Evolutionary conservation across 2,113 vertebrate species (phyloP), one percentile per base, ranked within the genome.

Genomic region (Pagrus major): DNA sequence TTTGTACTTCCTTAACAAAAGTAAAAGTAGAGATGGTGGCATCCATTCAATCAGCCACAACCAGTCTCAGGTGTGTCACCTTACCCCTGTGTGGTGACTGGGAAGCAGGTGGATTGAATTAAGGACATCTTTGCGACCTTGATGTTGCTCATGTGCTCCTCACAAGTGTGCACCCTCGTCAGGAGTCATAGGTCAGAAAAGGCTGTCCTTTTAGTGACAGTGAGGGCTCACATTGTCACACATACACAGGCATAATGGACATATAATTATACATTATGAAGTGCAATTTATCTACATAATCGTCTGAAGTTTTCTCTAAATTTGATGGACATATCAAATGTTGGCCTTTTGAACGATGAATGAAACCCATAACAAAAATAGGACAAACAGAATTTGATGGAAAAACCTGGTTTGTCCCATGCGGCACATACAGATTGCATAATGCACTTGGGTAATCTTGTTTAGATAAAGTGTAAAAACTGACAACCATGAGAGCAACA

Each of bases 381-480:
- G 68, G 61, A 44, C 59, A 63, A 83, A 71, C 61, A 23, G 64
- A 39, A 51, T 59, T 51, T 49, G 6, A 71, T 61, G 10, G 60
- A 25, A 29, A 60, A 77, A n/a, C 31, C 14, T 16, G 37, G 10
- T 65, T 61, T 51, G 64, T 83, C 80, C 72, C 74, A 87, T 79
- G 56, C n/a, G 15, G 69, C 47, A 47, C 61, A 70, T 51, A 12
- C 8, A 21, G 35, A 66, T 87, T 88, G 70, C 72, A 16, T 86
- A 85, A 84, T 80, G 51, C 84, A 76, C 76, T 41, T 16, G 84
- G 80, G 86, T 29, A 79, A 80, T 70, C 37, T 67, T 85, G 79
- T 89, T 86, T 88, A 83, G 87, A 90, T 79, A 88, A 90, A 88
- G 70, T 69, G 78, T 76, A 55, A 80, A 84, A 88, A 78, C 55